phyloP scores from a whole-genome alignment of 1,140 invertebrate species.

The Limonius californicus region DNA sequence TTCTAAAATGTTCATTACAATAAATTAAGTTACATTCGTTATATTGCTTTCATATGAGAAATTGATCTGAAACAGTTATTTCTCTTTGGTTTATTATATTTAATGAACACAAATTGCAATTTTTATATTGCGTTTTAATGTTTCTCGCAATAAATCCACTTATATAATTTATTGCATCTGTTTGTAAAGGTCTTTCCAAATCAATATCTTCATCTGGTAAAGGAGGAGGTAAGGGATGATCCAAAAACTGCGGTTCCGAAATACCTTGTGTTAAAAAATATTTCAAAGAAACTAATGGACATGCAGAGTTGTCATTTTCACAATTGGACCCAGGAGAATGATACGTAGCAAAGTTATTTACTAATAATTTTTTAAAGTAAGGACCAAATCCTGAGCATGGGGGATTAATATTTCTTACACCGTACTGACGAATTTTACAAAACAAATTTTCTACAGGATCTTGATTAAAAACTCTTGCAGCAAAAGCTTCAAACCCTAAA shows the following conservation, averaged over 20 bases:
- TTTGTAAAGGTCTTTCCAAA: too few relatives aligned
- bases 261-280: background rate
- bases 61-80: too few relatives aligned
- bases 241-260: background rate
- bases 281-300: conserved; percentile 18
- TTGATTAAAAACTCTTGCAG: conserved; percentile 20
- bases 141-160: background rate
- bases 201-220: background rate
- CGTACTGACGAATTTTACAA: conserved; percentile 11
- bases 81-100: background rate
- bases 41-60: background rate
- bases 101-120: too few relatives aligned
- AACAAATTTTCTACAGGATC: conserved; percentile 24
- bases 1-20: background rate
- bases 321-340: conserved; percentile 15
- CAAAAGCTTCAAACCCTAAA: conserved; percentile 10
- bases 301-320: too few relatives aligned
- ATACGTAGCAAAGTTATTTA: conserved; percentile 19
- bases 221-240: background rate
- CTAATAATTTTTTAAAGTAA: conserved; percentile 11
- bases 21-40: background rate
- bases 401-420: conserved; percentile 12
- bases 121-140: background rate
- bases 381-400: conserved; percentile 17
- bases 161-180: too few relatives aligned